These are phyloP conservation scores for Eristalis pertinax DNA, from an alignment of 2,888 invertebrate species.

Conservation along the genomic window DNA sequence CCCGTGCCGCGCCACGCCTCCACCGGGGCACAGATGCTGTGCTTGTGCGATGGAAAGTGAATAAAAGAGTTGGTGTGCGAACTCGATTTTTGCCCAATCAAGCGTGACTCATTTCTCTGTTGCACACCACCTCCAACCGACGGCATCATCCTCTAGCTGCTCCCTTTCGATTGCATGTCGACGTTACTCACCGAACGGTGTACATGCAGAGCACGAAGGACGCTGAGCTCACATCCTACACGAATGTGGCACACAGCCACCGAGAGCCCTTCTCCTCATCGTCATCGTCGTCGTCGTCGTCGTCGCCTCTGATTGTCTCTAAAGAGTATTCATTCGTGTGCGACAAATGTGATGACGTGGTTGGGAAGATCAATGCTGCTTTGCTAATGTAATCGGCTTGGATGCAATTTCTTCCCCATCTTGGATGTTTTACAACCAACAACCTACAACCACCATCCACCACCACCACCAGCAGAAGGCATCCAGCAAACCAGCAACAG, in stretches of 20 bases:
- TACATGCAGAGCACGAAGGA: conserved; percentile 62
- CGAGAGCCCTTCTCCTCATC: conserved; percentile 29
- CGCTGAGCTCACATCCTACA: conserved; percentile 61
- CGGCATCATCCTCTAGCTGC: conserved; percentile 26
- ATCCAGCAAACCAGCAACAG: not conserved
- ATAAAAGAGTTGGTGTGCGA: conserved; percentile 47
- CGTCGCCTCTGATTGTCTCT: not conserved
- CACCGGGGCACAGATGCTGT: not conserved
- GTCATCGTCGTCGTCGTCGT: not conserved
- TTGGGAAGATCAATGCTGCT: conserved; percentile 59
- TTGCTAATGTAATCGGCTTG: conserved; percentile 66
- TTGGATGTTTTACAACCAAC: conserved; percentile 51
- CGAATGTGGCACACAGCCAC: conserved; percentile 48
- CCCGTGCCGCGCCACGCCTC: no score
- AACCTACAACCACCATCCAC: conserved; percentile 19
- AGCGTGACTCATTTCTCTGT: conserved; percentile 41
- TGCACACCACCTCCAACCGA: conserved; percentile 17
- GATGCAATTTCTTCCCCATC: conserved; percentile 61
- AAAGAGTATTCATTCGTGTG: conserved; percentile 60
- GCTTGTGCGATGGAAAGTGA: not conserved
- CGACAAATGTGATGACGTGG: conserved; percentile 70
- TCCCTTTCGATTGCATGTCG: conserved; percentile 62
- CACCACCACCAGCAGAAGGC: not conserved
- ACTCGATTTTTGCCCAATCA: conserved; percentile 31
- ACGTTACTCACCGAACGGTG: conserved; percentile 30